Base-by-base conservation (phyloP, 2,888 invertebrate species). In the Liopterus haemorrhoidalis region DNA sequence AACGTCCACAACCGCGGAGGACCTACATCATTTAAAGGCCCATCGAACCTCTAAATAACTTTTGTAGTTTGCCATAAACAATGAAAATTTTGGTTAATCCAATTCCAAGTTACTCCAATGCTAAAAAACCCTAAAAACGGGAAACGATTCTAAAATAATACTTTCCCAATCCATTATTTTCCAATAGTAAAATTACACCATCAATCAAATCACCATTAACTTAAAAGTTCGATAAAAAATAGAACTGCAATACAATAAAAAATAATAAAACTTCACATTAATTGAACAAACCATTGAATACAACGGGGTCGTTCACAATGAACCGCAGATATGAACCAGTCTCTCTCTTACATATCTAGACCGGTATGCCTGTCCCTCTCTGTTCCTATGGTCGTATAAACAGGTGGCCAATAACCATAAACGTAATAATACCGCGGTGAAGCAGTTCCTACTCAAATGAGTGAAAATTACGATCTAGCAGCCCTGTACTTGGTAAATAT, bases 361-460 rank as follows among this genome's bases (percentile, higher is more conserved):
- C 31, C n/a, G n/a, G 11, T 41, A 12, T n/a, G n/a, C 16, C 21
- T 18, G 14, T 36, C 27, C 37, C 43, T 4, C 43, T 43, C 32
- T 32, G 14, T 16, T 18, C 4, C 32, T 32, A n/a, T 57, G 54
- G 56, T 55, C 32, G 12, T 53, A 52, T 55, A 66, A 69, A 69
- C 69, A 69, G 69, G 69, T 69, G 69, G 69, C 67, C 69, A 69
- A 69, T 69, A 69, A 69, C 69, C 68, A 68, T 68, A 68, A 69
- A 67, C 67, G 67, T 69, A 68, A 68, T 68, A 66, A 68, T 68
- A 68, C 67, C 67, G 65, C 66, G 65, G 67, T 67, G 67, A 43
- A 39, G 46, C 49, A 41, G 64, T 69, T 68, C 65, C 69, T 67
- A 68, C 68, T 68, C 67, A 69, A 69, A 69, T 69, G 69, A 69